A percentile compares a stretch with the other conserved stretches of the same genome.
These are phyloP conservation scores for Nannoperca obscura DNA, from an alignment of 2,797 vertebrate genomes.

Conservation along the genomic window DNA sequence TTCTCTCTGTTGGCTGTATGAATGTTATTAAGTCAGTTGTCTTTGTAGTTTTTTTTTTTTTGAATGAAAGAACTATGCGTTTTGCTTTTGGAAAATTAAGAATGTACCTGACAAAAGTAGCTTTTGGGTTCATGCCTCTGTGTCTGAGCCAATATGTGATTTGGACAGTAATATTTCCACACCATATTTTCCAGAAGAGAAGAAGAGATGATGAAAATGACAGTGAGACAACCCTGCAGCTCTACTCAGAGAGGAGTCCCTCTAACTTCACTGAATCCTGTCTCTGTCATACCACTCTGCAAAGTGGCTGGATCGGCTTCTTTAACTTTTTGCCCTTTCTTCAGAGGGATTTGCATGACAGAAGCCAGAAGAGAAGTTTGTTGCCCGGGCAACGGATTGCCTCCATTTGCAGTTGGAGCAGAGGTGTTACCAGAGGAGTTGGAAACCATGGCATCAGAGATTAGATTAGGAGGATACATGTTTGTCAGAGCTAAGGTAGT, in stretches of 20 bases:
- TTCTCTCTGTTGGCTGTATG: slow-evolving; percentile 59
- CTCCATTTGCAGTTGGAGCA: slow-evolving; percentile 81
- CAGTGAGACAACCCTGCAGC: slow-evolving; percentile 59
- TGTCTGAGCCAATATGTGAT: slow-evolving; percentile 36
- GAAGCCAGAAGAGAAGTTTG: slow-evolving; percentile 79
- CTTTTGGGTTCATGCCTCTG: slow-evolving; percentile 25
- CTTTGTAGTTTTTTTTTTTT: slow-evolving; percentile 51
- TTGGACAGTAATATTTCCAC: slow-evolving; percentile 41
- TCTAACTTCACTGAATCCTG: slow-evolving; percentile 59
- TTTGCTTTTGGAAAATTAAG: slow-evolving; percentile 25
- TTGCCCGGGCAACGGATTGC: slow-evolving; percentile 85
- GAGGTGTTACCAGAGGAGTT: slow-evolving; percentile 81
- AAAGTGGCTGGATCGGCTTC: slow-evolving; percentile 77
- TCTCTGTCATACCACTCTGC: slow-evolving; percentile 68
- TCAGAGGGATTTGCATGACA: slow-evolving; percentile 83
- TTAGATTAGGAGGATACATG: slow-evolving; percentile 72
- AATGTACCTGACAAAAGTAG: slow-evolving; percentile 31
- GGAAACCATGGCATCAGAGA: slow-evolving; percentile 77
- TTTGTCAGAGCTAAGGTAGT: slow-evolving; percentile 65
- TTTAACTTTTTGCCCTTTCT: slow-evolving; percentile 83
- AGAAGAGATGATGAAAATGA: slow-evolving; percentile 57
- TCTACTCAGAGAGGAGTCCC: slow-evolving; percentile 51
- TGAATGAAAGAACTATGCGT: slow-evolving; percentile 54
- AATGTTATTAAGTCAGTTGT: slow-evolving; percentile 65
- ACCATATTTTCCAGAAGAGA: slow-evolving; percentile 44